Evolutionary conservation across 2,113 vertebrate species (phyloP).

Genomic region (Sprattus sprattus): DNA sequence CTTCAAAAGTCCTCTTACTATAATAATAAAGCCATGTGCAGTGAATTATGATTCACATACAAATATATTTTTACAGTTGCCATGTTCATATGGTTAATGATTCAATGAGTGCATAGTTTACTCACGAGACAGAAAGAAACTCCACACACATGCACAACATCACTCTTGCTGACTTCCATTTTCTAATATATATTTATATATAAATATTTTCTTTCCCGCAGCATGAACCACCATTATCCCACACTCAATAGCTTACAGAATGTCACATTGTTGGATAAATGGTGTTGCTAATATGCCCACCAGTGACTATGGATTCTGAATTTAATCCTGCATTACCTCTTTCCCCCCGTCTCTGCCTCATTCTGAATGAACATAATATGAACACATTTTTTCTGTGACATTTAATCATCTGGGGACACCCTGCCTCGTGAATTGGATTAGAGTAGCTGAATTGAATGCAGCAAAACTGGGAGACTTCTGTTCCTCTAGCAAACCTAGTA

Average conservation of each 20-base stretch:
- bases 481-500: constrained; percentile 42
- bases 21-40: neutral
- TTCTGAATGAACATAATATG: constrained; percentile 62
- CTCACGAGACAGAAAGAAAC: neutral
- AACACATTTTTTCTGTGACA: constrained; percentile 67
- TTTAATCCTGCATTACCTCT: constrained; percentile 38
- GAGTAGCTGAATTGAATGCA: constrained; percentile 53
- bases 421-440: constrained; percentile 60
- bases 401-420: constrained; percentile 69
- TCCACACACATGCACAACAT: neutral
- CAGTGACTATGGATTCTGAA: constrained; percentile 47
- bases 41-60: neutral
- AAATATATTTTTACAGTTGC: neutral
- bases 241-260: constrained; percentile 14
- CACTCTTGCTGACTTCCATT: neutral
- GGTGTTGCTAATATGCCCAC: constrained; percentile 47
- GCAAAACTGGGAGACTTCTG: constrained; percentile 41
- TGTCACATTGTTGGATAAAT: constrained; percentile 43
- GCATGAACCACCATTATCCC: neutral
- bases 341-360: constrained; percentile 19
- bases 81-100: neutral
- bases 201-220: constrained; percentile 7
- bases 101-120: neutral
- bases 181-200: neutral
- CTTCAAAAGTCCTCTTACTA: neutral